Conservation (phyloP, 2,888 invertebrate species). For the Stenurella melanura region DNA sequence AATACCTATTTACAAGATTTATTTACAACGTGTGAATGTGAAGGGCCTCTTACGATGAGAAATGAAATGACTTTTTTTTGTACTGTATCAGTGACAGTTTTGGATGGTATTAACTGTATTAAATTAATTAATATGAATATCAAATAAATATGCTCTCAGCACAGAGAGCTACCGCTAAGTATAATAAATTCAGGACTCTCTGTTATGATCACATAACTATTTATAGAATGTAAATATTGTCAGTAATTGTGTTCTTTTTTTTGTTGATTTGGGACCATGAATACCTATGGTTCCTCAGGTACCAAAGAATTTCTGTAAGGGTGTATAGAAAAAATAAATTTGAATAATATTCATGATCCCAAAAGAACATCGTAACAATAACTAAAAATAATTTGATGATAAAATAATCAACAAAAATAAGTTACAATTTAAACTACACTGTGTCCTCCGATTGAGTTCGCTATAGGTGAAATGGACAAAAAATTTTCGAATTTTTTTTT, state of each 20-base stretch:
- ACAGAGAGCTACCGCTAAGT: slow-evolving; percentile 44
- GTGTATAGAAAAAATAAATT: slow-evolving; percentile 33
- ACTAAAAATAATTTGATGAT: slow-evolving; percentile 44
- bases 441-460: no score
- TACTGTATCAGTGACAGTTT: slow-evolving; percentile 57
- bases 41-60: slow-evolving; percentile 40
- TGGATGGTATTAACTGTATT: slow-evolving; percentile 44
- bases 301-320: slow-evolving; percentile 14
- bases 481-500: no score
- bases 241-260: slow-evolving; percentile 42
- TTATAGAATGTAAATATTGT: slow-evolving; percentile 46
- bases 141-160: slow-evolving; percentile 41
- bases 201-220: slow-evolving; percentile 47
- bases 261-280: slow-evolving; percentile 14
- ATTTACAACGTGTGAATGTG: slow-evolving; percentile 42
- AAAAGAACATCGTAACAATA: slow-evolving; percentile 29
- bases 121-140: slow-evolving; percentile 33
- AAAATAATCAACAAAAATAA: slow-evolving; percentile 60
- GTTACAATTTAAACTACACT: slow-evolving; percentile 53
- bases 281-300: slow-evolving; percentile 1
- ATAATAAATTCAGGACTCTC: slow-evolving; percentile 48
- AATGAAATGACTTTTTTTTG: slow-evolving; percentile 52
- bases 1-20: slow-evolving; percentile 31
- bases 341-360: slow-evolving; percentile 35
- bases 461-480: no score